Evolutionary conservation across 2,797 vertebrate species (phyloP), one percentile per base, ranked within the genome.

Genomic region (Onychomys leucogaster): DNA sequence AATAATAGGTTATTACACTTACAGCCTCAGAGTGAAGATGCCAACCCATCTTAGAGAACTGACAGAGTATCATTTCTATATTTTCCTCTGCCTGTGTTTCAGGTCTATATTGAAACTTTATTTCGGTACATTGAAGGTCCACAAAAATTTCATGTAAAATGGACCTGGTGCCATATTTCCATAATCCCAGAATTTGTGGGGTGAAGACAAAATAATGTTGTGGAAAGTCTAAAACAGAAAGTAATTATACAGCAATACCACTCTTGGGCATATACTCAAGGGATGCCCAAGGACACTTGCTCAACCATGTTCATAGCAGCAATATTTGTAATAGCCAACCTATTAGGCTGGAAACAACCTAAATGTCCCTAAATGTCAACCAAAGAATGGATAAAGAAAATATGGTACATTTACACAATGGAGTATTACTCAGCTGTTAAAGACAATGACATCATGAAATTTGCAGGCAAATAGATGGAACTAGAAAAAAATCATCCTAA

Each of bases 121-220:
- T 37, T 94, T 49, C 10, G 19, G 32, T 80, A 75, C 19, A 81
- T 57, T 95, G 59, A 93, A 95, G 6, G 67, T 69, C 34, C 59
- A 88, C 92, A 88, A 78, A 91, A 94, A 96, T 77, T 73, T 90
- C 71, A 19, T 34, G 55, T 37, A 14, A 78, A 87, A 6, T 49
- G 29, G 63, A 23, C 29, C 43, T 85, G 29, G 17, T 49, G 19
- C 16, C 63, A 49, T 17, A 83, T 37, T 61, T 63, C 46, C 29
- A 7, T 49, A 77, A 49, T 9, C 14, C 43, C 43, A 77, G 75
- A 13, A 77, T 17, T 34, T 78, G 32, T 12, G 55, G 59, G 55
- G n/a, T 82, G 32, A 19, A 82, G n/a, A n/a, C 21, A 82, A 52
- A 34, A 41, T n/a, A 61, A 34, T 85, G 32, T 55, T 80, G 17